phyloP scores from a whole-genome alignment of 2,888 invertebrate species.

The Gibbula magus region DNA sequence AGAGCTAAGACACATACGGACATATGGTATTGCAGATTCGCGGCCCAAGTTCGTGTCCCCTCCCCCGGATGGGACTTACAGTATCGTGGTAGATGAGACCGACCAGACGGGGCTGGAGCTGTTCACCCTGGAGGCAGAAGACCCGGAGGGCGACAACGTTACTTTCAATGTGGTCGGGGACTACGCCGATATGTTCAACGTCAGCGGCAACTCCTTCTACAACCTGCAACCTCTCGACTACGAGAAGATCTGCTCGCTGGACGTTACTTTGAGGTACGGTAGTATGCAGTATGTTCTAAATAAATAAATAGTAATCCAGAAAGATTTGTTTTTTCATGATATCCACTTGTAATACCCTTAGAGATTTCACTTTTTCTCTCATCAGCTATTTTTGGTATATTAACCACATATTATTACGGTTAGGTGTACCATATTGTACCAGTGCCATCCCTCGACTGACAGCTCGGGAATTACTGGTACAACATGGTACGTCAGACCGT shows the following conservation, averaged over 20 bases:
- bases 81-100: not conserved
- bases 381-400: too few species aligned
- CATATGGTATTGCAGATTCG: not conserved
- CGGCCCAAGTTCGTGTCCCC: not conserved
- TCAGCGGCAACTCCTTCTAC: not conserved
- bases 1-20: too few species aligned
- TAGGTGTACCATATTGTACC: too few species aligned
- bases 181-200: not conserved
- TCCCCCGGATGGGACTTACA: not conserved
- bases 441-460: too few species aligned
- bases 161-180: not conserved
- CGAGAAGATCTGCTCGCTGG: not conserved
- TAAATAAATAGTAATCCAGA: too few species aligned
- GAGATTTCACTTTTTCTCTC: too few species aligned
- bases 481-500: too few species aligned
- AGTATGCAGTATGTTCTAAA: too few species aligned
- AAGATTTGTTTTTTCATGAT: too few species aligned
- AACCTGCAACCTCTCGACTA: not conserved
- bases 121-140: not conserved
- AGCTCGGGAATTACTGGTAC: too few species aligned
- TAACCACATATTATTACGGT: too few species aligned
- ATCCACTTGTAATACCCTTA: too few species aligned
- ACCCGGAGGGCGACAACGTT: slow-evolving; percentile 5
- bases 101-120: not conserved
- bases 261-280: not conserved